Evolutionary conservation across 2,888 invertebrate species (phyloP).

Genomic region (Metellina segmentata): DNA sequence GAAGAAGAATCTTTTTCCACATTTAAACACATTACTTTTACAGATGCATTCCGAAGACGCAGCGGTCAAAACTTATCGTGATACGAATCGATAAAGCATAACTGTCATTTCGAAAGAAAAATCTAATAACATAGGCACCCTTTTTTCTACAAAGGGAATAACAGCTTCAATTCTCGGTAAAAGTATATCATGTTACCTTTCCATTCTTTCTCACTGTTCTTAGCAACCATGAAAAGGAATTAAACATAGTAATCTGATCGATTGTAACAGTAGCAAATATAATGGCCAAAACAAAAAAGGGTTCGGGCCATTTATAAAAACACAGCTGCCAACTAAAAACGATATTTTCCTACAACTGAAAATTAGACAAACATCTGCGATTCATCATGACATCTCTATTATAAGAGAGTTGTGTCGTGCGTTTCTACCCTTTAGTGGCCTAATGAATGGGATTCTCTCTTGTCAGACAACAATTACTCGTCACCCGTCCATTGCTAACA

Average conservation of each 20-base stretch:
- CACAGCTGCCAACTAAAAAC: conserved; percentile 9
- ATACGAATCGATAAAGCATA: not conserved
- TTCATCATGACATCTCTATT: conserved; percentile 46
- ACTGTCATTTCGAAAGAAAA: conserved; percentile 13
- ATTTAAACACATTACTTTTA: not conserved
- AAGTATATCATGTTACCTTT: not conserved
- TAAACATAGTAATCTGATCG: conserved; percentile 1
- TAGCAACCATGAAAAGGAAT: not conserved
- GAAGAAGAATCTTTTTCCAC: not conserved
- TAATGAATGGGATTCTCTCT: conserved; percentile 37
- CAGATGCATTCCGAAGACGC: not conserved
- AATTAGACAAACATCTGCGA: conserved; percentile 38
- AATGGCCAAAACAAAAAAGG: conserved; percentile 19
- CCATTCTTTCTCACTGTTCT: not conserved
- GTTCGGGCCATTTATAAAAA: not conserved
- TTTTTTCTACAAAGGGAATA: not conserved
- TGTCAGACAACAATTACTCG: conserved; percentile 42
- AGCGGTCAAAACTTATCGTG: not conserved
- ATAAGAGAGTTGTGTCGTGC: conserved; percentile 16
- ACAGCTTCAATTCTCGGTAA: not conserved
- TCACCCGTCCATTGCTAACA: not conserved
- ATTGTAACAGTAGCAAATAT: not conserved
- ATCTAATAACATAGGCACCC: not conserved
- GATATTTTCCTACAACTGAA: not conserved
- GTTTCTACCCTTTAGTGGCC: not conserved